Base-by-base conservation (phyloP, 1,140 invertebrate genomes). In the Drosophila tristis region DNA sequence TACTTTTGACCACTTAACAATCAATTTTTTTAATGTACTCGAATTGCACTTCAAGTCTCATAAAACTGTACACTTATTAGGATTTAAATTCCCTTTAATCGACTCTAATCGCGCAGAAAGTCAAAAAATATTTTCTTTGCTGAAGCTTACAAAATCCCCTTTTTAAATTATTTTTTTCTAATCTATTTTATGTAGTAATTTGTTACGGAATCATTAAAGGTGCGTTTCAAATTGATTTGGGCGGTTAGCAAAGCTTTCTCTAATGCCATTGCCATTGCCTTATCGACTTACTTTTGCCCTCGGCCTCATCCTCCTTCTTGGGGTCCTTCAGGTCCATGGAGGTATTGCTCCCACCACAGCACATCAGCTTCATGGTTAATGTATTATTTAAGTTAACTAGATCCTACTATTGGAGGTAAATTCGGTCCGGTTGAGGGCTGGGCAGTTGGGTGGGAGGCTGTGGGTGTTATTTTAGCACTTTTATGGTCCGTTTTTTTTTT, bases 261-360 rank as follows among this genome's bases (percentile, higher is more conserved):
- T 57, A 57, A 64, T 25, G 23, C 59, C 16, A 23, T 26, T 25
- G 23, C 59, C 16, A 23, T 26, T 13, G 16, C 16, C 51, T 56
- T 63, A 68, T 68, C 51, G 13, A 76, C 73, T 76, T 76, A 76
- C 73, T 39, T 67, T 67, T 42, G 63, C 55, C 73, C 29, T 13
- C 72, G 20, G 73, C 72, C 50, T 59, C 72, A 29, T 75, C 72
- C 42, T 57, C 63, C 55, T 76, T 76, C 9, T 43, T 74, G 48
- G 62, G 26, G 4, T 51, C 55, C 39, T 75, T 75, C 61, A 75
- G 35, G 60, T 66, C 51, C 62, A 68, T 56, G 72, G 73, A 55
- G 39, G 29, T 62, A 11, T 74, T 75, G 43, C 35, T 75, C 16
- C 55, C 13, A 16, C 62, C 54, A 35, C 72, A 74, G 43, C 72